phyloP scores from a whole-genome alignment of 23 tunicate species.

The Trididemnum miniatum region DNA sequence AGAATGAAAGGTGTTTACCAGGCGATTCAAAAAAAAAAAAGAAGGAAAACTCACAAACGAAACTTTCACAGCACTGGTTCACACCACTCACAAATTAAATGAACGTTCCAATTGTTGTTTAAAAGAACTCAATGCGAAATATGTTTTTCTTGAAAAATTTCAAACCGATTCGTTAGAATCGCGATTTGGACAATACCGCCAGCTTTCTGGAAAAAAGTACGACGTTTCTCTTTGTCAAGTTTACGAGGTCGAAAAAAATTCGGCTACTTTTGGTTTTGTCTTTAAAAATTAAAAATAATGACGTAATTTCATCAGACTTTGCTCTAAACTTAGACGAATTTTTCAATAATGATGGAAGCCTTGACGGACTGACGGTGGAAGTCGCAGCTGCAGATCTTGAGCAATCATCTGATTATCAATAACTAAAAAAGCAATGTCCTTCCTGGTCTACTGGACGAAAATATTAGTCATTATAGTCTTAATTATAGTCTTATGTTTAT shows the following conservation, averaged over 20 bases:
- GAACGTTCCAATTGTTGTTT: not conserved
- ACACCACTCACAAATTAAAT: not conserved
- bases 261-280: not conserved
- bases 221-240: not conserved
- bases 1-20: not conserved
- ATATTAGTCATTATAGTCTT: too few relatives aligned
- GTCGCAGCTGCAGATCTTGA: not conserved
- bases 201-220: not conserved
- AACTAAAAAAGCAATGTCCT: too few relatives aligned
- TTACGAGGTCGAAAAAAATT: not conserved
- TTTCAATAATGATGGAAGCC: too few relatives aligned
- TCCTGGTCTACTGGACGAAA: too few relatives aligned
- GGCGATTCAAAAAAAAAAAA: not conserved
- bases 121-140: not conserved
- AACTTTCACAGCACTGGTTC: not conserved
- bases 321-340: not conserved
- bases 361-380: not conserved
- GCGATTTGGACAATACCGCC: not conserved
- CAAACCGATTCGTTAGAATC: not conserved
- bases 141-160: not conserved
- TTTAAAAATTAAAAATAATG: not conserved
- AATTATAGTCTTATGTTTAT: too few relatives aligned
- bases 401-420: not conserved
- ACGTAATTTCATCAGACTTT: not conserved
- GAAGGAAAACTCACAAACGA: not conserved